These are phyloP conservation scores for Exephanes ischioxanthus DNA, from an alignment of 2,888 invertebrate species.

Conservation along the genomic window DNA sequence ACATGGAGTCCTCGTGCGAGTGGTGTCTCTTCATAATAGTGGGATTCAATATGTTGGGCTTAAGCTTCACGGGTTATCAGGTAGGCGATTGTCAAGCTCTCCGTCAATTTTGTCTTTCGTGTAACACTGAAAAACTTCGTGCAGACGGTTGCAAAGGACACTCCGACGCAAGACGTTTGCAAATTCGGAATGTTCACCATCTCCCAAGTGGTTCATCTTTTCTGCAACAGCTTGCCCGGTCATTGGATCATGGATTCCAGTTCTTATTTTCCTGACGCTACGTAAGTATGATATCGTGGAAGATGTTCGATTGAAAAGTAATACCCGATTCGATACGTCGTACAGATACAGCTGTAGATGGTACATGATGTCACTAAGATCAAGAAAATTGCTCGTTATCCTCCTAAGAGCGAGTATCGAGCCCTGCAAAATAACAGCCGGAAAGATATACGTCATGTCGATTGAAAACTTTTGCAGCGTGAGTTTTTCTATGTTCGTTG, in stretches of 20 bases:
- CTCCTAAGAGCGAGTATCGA: slow-evolving; percentile 28
- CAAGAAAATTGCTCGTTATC: slow-evolving; percentile 24
- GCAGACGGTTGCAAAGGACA: not conserved
- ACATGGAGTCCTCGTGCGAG: slow-evolving; percentile 5
- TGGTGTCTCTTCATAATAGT: not conserved
- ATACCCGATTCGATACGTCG: not conserved
- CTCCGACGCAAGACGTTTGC: not conserved
- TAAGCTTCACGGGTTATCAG: slow-evolving; percentile 27
- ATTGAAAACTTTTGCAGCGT: slow-evolving; percentile 49
- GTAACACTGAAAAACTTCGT: not conserved
- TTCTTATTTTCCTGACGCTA: not conserved
- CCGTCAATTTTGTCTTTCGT: not conserved
- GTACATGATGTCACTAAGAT: slow-evolving; percentile 31
- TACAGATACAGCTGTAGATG: slow-evolving; percentile 41
- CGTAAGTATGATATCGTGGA: slow-evolving; percentile 20
- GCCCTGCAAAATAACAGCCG: slow-evolving; percentile 42
- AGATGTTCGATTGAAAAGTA: not conserved
- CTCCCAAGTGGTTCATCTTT: slow-evolving; percentile 13
- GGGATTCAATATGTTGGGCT: not conserved
- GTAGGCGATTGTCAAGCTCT: not conserved
- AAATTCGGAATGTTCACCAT: not conserved
- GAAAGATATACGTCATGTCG: slow-evolving; percentile 37
- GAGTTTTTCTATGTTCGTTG: not conserved
- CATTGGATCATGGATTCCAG: slow-evolving; percentile 45
- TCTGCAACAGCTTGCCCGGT: slow-evolving; percentile 34